These are phyloP conservation scores for Drosophila putrida DNA, from an alignment of 2,888 invertebrate species.

Conservation along the genomic window DNA sequence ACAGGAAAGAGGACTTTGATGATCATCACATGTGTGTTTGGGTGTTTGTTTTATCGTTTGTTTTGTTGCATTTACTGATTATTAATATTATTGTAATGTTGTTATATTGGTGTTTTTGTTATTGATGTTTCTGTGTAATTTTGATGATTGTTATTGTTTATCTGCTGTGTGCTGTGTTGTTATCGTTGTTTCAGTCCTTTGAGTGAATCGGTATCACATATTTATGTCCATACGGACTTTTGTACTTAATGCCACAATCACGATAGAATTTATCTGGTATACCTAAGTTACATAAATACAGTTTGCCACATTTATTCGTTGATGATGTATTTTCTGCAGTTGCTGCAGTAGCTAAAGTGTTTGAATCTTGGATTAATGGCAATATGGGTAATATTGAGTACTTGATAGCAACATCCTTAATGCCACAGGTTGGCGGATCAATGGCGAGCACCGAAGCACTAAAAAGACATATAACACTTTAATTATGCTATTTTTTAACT, in stretches of 20 bases:
- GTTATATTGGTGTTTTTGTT: constrained; percentile 47
- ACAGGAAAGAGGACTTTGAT: constrained; percentile 80
- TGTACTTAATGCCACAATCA: constrained; percentile 91
- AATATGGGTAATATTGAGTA: constrained; percentile 90
- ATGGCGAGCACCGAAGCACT: constrained; percentile 91
- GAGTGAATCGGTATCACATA: constrained; percentile 91
- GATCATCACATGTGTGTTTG: constrained; percentile 77
- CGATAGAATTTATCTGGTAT: constrained; percentile 92
- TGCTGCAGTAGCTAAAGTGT: constrained; percentile 29
- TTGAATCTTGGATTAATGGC: constrained; percentile 87
- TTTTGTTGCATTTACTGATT: constrained; percentile 54
- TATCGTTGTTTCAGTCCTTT: constrained; percentile 85
- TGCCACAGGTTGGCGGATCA: constrained; percentile 91
- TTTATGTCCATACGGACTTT: constrained; percentile 94
- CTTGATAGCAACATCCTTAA: constrained; percentile 87
- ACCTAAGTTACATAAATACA: constrained; percentile 94
- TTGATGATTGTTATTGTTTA: constrained; percentile 39
- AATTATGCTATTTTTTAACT: not conserved
- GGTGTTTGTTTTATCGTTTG: constrained; percentile 36
- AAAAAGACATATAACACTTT: constrained; percentile 1
- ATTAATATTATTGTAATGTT: constrained; percentile 30
- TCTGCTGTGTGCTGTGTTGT: constrained; percentile 49
- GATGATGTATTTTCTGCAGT: constrained; percentile 55
- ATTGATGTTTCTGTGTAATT: constrained; percentile 54
- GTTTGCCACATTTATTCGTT: constrained; percentile 88